Percentiles rank a stretch among this genome's conserved stretches.
These are phyloP conservation scores for Dasyurus viverrinus DNA, from an alignment of 2,113 vertebrate genomes.

Conservation along the genomic window DNA sequence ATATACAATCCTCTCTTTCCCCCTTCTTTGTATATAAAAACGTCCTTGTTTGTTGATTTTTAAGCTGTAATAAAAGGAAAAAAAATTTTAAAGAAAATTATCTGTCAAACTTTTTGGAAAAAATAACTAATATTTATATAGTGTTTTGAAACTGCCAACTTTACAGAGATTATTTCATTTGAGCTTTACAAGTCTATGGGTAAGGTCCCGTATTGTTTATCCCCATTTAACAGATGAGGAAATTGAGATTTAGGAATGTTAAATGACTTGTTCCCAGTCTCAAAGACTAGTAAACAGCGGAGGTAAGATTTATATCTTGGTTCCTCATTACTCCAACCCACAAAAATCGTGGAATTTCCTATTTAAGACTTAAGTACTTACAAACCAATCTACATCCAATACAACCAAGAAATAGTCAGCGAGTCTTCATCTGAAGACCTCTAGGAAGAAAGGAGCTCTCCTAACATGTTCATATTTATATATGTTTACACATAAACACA, in stretches of 20 bases:
- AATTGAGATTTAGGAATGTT: neutral
- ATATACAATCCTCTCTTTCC: neutral
- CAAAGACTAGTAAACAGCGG: neutral
- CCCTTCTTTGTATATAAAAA: neutral
- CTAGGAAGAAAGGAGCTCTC: neutral
- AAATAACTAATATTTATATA: neutral
- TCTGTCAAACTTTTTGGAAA: neutral
- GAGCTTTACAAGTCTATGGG: neutral
- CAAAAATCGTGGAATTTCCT: neutral
- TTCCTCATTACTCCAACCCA: neutral
- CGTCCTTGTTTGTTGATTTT: neutral
- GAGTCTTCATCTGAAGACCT: too few relatives aligned
- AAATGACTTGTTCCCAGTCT: neutral
- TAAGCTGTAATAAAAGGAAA: neutral
- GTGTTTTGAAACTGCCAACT: neutral
- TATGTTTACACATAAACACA: neutral
- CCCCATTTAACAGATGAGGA: neutral
- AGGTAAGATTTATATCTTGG: neutral
- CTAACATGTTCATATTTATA: neutral
- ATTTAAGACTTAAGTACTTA: neutral
- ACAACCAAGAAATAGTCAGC: neutral
- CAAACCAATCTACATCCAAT: neutral
- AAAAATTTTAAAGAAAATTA: neutral
- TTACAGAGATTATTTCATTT: neutral
- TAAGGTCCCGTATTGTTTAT: neutral